Base-by-base conservation (phyloP, 2,113 vertebrate species). In the Eudyptes chrysolophus region DNA sequence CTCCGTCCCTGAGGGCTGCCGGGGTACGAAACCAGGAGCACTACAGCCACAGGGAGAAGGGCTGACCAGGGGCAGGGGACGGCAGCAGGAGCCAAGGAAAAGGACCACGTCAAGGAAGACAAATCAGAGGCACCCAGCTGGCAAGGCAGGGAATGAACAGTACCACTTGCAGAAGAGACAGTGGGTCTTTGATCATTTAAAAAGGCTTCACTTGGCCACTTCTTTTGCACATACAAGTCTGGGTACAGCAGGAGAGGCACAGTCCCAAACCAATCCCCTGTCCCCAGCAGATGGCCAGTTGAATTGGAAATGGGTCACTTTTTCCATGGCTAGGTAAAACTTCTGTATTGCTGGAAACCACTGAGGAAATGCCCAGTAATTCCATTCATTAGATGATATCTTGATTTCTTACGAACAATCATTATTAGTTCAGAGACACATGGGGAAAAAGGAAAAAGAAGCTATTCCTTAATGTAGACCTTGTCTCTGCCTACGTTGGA, bases 211-310 rank as follows among this genome's bases (percentile, higher is more conserved):
- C 36, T 58, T 44, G 46, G 27, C 24, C 40, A 13, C 6, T 49
- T 36, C 21, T 20, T 76, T 36, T 29, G 46, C 25, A 11, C 13
- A 3, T 13, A 4, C 6, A 46, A 46, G 34, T 19, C 54, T n/a
- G 24, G 36, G 8, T 27, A 9, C 14, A 60, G 76, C 44, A 32
- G 34, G 34, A 40, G 36, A 8, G 7, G 36, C 48, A 40, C 13
- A 17, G 26, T 26, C 27, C 68, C 72, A 92, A 72, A 64, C 3
- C 48, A 58, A 8, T 13, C 24, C 32, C 58, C 26, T 38, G 30
- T 36, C 11, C 13, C 38, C 44, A 65, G 57, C 1, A 1, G 24
- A 42, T 4, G 13, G 48, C 16, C 34, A 44, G 32, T 0, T 25
- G 40, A 78, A 48, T 49, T 44, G 61, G 51, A 82, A 82, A 52